phyloP scores from a whole-genome alignment of 2,888 invertebrate species.

The Pomacea canaliculata region DNA sequence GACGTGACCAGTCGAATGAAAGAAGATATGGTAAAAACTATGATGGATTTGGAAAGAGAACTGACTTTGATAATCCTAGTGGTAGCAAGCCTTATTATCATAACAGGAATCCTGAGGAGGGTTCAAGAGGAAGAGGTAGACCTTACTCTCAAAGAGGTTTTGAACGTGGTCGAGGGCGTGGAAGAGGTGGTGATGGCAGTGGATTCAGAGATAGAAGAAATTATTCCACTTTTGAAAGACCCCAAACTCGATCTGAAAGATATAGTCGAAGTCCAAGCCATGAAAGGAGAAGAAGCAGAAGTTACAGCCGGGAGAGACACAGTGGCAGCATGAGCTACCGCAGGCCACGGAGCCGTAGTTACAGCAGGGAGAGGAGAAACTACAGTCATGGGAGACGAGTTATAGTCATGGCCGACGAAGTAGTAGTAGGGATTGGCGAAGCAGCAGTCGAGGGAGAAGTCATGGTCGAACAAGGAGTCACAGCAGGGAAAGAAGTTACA shows the following conservation, averaged over 20 bases:
- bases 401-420: conserved; percentile 4
- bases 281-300: conserved; percentile 1
- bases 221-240: conserved; percentile 1
- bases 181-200: conserved; percentile 12
- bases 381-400: conserved; percentile 4
- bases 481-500: conserved; percentile 26
- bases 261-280: conserved; percentile 3
- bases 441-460: conserved; percentile 9
- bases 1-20: conserved; percentile 5
- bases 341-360: background rate
- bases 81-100: background rate
- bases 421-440: conserved; percentile 14
- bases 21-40: conserved; percentile 1
- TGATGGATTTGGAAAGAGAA: background rate
- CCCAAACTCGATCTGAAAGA: background rate
- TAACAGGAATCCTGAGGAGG: background rate
- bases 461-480: conserved; percentile 5
- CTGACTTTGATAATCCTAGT: background rate
- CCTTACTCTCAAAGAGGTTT: background rate
- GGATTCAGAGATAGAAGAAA: conserved; percentile 11
- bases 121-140: background rate
- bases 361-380: background rate
- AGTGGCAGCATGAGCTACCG: conserved; percentile 3
- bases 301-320: background rate
- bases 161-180: conserved; percentile 5